Conservation (phyloP, 2,888 invertebrate genomes). For the Alviniconcha strummeri region DNA sequence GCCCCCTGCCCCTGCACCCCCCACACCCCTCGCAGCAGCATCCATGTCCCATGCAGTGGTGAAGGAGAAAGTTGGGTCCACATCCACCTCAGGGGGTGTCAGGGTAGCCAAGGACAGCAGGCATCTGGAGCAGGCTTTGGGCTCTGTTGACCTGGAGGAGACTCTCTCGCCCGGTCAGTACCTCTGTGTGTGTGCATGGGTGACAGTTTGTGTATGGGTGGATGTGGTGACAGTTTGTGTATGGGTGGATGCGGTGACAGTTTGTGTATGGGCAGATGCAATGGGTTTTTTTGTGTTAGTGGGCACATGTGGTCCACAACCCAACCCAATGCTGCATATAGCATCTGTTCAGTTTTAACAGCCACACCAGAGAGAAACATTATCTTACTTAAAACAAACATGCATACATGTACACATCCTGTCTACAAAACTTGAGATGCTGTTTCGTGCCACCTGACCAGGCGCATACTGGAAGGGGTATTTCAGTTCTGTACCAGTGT, state of each 20-base stretch:
- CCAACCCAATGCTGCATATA: no score
- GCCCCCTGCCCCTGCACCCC: background rate
- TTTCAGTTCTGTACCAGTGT: no score
- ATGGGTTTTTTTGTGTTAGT: background rate
- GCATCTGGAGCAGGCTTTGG: conserved; percentile 35
- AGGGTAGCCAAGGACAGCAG: conserved; percentile 10
- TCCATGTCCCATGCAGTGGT: background rate
- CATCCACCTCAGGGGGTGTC: background rate
- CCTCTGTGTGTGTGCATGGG: background rate
- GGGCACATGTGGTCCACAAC: background rate
- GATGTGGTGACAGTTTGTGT: background rate
- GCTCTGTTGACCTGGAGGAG: conserved; percentile 49
- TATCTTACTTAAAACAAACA: no score
- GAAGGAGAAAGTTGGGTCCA: background rate
- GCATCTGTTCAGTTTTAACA: no score
- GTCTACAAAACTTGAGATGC: no score
- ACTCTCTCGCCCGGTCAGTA: conserved; percentile 58
- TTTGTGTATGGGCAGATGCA: background rate
- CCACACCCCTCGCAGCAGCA: background rate
- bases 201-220: background rate
- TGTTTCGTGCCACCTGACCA: no score
- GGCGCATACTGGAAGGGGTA: no score
- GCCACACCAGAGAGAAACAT: no score
- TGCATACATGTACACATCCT: no score
- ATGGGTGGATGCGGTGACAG: background rate